Evolutionary conservation across 2,113 vertebrate genomes (phyloP).

Genomic region (Grus americana): DNA sequence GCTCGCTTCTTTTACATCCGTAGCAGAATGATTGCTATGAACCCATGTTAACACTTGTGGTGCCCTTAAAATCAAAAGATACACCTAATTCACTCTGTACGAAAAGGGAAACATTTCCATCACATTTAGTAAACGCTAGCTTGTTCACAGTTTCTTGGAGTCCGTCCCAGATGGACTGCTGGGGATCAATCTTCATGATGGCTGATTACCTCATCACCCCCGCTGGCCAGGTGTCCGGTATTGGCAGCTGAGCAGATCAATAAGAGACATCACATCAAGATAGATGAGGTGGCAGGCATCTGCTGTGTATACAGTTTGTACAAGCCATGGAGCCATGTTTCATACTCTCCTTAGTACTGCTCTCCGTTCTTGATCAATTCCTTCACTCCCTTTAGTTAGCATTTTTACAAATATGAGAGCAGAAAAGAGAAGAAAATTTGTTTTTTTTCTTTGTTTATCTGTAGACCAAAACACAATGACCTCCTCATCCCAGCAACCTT

Average conservation of each 20-base stretch:
- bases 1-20: background rate
- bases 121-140: background rate
- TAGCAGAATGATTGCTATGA: background rate
- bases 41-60: background rate
- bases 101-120: background rate
- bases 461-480: background rate
- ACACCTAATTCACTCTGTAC: background rate
- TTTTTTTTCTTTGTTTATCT: background rate
- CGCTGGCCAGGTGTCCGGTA: background rate
- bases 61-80: background rate
- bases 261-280: conserved; percentile 28
- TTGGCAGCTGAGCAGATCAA: conserved; percentile 9
- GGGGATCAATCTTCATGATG: conserved; percentile 13
- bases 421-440: background rate
- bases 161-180: background rate
- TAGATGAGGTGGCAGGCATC: conserved; percentile 18
- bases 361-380: background rate
- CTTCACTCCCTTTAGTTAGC: background rate
- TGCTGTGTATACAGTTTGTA: background rate
- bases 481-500: no score
- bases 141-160: conserved; percentile 14
- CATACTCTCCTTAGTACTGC: background rate
- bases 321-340: background rate
- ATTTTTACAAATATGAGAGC: background rate
- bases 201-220: background rate